A percentile compares a stretch with the other conserved stretches of the same genome.
Conservation (phyloP, 2,888 invertebrate genomes). For the Eupeodes latifasciatus region DNA sequence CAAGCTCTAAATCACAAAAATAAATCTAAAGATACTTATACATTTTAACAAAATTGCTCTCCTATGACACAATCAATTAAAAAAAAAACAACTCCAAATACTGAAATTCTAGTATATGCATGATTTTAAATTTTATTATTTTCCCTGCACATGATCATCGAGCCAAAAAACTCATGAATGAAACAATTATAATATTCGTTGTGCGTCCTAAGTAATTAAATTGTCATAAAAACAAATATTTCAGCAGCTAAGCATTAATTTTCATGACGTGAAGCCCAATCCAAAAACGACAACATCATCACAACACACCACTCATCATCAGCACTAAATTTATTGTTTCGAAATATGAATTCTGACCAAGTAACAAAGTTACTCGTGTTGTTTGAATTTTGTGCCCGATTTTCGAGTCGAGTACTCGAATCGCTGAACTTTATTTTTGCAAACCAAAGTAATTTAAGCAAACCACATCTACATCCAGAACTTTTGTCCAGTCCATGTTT, state of each 20-base stretch:
- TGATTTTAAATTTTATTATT: constrained; percentile 5
- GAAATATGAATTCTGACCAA: constrained; percentile 54
- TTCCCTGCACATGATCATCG: constrained; percentile 4
- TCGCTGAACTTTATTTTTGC: constrained; percentile 13
- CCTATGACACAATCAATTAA: constrained; percentile 40
- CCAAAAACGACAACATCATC: constrained; percentile 43
- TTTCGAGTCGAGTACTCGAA: not conserved
- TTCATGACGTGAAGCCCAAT: constrained; percentile 34
- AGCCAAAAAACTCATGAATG: constrained; percentile 53
- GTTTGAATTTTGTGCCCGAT: not conserved
- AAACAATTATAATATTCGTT: constrained; percentile 55
- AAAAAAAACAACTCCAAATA: constrained; percentile 27
- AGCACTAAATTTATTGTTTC: constrained; percentile 67
- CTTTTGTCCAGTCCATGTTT: not conserved
- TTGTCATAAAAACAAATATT: constrained; percentile 69
- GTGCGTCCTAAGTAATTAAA: constrained; percentile 59
- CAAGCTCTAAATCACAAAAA: constrained; percentile 1
- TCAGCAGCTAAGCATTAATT: constrained; percentile 59
- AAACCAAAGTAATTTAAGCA: constrained; percentile 23
- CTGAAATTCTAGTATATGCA: constrained; percentile 5
- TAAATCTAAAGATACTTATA: not conserved
- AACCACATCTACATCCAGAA: constrained; percentile 7
- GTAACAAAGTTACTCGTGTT: not conserved
- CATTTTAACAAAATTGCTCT: not conserved
- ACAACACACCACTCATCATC: constrained; percentile 41